Evolutionary conservation across 2,113 vertebrate species (phyloP).

Genomic region (Takifugu flavidus): DNA sequence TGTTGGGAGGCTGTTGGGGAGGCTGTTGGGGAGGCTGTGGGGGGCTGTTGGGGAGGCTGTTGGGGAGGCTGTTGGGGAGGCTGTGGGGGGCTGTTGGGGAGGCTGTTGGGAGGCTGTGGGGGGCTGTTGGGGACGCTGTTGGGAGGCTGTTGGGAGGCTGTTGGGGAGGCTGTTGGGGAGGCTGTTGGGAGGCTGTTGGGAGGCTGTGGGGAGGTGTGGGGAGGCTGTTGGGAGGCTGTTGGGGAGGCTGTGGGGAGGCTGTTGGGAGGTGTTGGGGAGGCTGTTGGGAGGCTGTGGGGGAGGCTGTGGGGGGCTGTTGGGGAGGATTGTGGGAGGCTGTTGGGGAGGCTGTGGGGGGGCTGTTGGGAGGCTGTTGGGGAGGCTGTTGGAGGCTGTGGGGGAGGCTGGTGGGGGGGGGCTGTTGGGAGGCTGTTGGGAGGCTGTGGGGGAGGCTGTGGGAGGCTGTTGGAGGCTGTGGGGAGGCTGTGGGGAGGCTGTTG

Average conservation of each 20-base stretch:
- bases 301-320: too few species aligned
- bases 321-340: neutral
- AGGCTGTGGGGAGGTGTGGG: constrained; percentile 1
- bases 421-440: constrained; percentile 1
- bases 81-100: neutral
- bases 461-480: neutral
- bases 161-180: neutral
- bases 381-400: neutral
- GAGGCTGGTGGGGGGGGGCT: constrained; percentile 5
- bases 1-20: neutral
- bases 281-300: constrained; percentile 1
- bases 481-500: neutral
- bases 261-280: constrained; percentile 11
- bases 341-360: neutral
- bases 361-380: constrained; percentile 1
- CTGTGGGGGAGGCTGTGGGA: neutral
- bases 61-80: neutral
- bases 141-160: constrained; percentile 1
- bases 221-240: constrained; percentile 1
- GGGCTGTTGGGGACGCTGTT: constrained; percentile 1
- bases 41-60: constrained; percentile 5
- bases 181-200: constrained; percentile 1
- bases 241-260: neutral
- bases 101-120: constrained; percentile 1
- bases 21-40: constrained; percentile 2